Conservation (phyloP, 1,140 invertebrate species). For the Aethina tumida region DNA sequence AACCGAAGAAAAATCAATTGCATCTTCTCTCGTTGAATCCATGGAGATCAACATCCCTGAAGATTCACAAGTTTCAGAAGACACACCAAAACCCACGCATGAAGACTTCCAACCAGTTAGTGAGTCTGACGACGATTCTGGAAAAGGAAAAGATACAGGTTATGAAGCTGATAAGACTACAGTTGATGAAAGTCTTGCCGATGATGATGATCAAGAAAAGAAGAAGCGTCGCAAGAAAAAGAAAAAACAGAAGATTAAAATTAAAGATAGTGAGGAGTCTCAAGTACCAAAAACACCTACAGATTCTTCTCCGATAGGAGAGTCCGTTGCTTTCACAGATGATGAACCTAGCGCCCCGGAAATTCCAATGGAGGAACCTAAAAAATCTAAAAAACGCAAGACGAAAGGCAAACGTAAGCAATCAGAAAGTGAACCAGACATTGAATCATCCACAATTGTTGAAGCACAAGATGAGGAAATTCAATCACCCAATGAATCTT, state of each 20-base stretch:
- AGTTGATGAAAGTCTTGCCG: slow-evolving; percentile 42
- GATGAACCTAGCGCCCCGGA: slow-evolving; percentile 22
- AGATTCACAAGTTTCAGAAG: slow-evolving; percentile 37
- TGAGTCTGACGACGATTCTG: slow-evolving; percentile 36
- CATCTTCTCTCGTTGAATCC: slow-evolving; percentile 49
- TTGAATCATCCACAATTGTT: slow-evolving; percentile 21
- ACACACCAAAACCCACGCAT: slow-evolving; percentile 42
- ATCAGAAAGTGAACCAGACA: slow-evolving; percentile 23
- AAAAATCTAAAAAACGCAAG: slow-evolving; percentile 29
- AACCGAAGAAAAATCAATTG: slow-evolving; percentile 33
- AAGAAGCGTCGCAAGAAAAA: slow-evolving; percentile 43
- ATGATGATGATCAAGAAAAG: slow-evolving; percentile 31
- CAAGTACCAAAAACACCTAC: slow-evolving; percentile 35
- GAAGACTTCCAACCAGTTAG: slow-evolving; percentile 39
- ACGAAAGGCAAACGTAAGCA: slow-evolving; percentile 17
- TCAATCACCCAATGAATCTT: slow-evolving; percentile 40
- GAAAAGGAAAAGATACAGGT: slow-evolving; percentile 37
- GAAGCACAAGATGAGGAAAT: slow-evolving; percentile 32
- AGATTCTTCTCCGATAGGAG: slow-evolving; percentile 28
- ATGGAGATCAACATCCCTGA: slow-evolving; percentile 45
- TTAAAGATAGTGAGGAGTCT: slow-evolving; percentile 35
- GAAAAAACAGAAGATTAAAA: slow-evolving; percentile 42
- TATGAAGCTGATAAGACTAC: slow-evolving; percentile 49
- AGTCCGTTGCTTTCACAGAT: slow-evolving; percentile 32
- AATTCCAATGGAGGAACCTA: slow-evolving; percentile 36